A percentile compares a stretch with the other conserved stretches of the same genome.
Evolutionary conservation across 2,113 vertebrate genomes (phyloP).

Genomic region (Pogonocichla stellata): DNA sequence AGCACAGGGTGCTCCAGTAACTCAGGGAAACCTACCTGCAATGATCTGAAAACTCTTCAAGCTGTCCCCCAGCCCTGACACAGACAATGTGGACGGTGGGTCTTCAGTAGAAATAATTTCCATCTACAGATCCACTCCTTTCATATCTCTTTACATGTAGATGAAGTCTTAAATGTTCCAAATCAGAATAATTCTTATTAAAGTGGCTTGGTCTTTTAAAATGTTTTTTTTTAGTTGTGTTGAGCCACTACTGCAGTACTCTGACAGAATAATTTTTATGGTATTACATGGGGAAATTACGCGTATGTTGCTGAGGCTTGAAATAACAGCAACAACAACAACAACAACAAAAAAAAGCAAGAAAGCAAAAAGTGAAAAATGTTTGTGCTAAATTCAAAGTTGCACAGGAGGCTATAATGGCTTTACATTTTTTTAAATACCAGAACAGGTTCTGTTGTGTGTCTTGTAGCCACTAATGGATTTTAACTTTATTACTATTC

Average conservation of each 20-base stretch:
- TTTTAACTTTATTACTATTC: constrained; percentile 67
- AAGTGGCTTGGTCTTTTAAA: neutral
- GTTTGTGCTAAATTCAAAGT: neutral
- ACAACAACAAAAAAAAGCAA: neutral
- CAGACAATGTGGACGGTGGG: neutral
- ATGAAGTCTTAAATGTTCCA: neutral
- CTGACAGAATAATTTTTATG: neutral
- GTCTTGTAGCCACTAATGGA: constrained; percentile 61
- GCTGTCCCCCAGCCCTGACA: neutral
- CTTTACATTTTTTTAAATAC: neutral
- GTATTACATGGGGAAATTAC: neutral
- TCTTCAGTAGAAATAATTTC: neutral
- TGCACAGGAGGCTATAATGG: neutral
- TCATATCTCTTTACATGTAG: neutral
- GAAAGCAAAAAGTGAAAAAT: neutral
- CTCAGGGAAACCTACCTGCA: neutral
- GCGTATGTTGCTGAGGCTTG: accelerated
- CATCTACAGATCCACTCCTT: neutral
- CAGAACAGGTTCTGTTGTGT: constrained; percentile 35
- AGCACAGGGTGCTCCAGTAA: neutral
- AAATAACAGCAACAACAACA: neutral
- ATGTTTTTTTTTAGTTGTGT: neutral
- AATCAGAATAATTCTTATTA: neutral
- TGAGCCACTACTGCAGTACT: neutral
- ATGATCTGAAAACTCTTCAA: neutral